phyloP scores from a whole-genome alignment of 2,797 vertebrate genomes.

The Lates japonicus region DNA sequence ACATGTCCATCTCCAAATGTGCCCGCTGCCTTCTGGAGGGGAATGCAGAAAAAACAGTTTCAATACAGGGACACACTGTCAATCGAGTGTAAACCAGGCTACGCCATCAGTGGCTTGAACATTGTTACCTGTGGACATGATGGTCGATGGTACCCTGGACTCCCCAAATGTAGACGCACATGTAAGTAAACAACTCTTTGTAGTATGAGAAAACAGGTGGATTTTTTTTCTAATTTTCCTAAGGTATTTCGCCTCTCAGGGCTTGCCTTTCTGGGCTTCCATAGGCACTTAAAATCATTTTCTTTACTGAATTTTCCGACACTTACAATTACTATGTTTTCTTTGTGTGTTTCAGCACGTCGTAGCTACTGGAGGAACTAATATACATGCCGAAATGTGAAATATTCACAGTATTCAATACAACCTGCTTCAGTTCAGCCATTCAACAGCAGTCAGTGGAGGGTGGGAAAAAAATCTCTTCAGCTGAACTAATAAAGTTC shows the following conservation, averaged over 20 bases:
- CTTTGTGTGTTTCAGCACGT: conserved; percentile 29
- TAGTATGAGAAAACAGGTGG: too few relatives aligned
- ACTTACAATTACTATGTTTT: not conserved
- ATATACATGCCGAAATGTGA: not conserved
- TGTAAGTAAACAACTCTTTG: conserved; percentile 42
- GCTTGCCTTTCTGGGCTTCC: too few relatives aligned
- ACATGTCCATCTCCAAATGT: conserved; percentile 69
- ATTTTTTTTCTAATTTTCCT: too few relatives aligned
- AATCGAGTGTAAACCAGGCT: conserved; percentile 53
- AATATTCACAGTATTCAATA: not conserved
- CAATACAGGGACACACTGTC: conserved; percentile 28
- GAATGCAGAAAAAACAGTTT: not conserved
- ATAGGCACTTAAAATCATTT: not conserved
- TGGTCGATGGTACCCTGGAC: conserved; percentile 71
- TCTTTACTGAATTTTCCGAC: not conserved
- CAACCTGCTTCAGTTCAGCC: conserved; percentile 1
- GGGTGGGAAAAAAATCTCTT: not conserved
- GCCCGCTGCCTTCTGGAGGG: conserved; percentile 37
- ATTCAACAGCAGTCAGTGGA: not conserved
- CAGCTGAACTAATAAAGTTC: conserved; percentile 1
- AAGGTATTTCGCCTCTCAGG: too few relatives aligned
- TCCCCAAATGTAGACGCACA: conserved; percentile 62
- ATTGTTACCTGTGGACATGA: conserved; percentile 43
- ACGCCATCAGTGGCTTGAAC: conserved; percentile 7
- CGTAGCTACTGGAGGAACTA: rapidly evolving